Percentiles rank a stretch among this genome's conserved stretches.
Evolutionary conservation across 2,888 invertebrate genomes (phyloP).

Genomic region (Seladonia tumulorum): DNA sequence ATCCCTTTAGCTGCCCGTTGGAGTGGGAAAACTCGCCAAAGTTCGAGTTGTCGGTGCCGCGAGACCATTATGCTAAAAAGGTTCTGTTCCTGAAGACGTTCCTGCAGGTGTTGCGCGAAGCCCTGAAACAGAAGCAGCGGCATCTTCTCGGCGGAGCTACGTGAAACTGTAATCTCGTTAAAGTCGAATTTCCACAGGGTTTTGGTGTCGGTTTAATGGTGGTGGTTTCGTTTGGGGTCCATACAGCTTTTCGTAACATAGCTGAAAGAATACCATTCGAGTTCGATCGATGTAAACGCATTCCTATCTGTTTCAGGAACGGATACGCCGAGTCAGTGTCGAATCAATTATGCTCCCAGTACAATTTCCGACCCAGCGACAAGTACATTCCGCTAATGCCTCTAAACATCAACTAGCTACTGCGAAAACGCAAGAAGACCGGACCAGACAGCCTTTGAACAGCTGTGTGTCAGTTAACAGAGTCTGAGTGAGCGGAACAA

Average conservation of each 20-base stretch:
- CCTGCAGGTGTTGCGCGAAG: constrained; percentile 10
- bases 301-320: constrained; percentile 84
- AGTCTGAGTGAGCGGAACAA: constrained; percentile 23
- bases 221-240: not conserved
- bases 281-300: not conserved
- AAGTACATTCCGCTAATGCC: constrained; percentile 86
- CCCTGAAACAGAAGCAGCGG: constrained; percentile 26
- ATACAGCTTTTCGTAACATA: not conserved
- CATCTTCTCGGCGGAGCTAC: constrained; percentile 11
- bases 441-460: constrained; percentile 49
- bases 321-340: constrained; percentile 87
- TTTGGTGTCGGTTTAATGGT: constrained; percentile 16
- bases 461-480: constrained; percentile 26
- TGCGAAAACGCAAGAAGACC: constrained; percentile 71
- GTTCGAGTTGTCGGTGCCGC: constrained; percentile 28
- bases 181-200: not conserved
- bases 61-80: constrained; percentile 34
- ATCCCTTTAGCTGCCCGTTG: constrained; percentile 55
- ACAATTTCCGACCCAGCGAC: constrained; percentile 88
- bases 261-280: too few species aligned
- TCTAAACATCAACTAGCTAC: constrained; percentile 82
- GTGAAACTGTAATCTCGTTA: not conserved
- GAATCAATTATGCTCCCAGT: constrained; percentile 87
- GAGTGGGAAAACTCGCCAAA: constrained; percentile 53
- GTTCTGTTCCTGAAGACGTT: constrained; percentile 32